Evolutionary conservation across 2,113 vertebrate species (phyloP).

Genomic region (Corythoichthys haematopterus): DNA sequence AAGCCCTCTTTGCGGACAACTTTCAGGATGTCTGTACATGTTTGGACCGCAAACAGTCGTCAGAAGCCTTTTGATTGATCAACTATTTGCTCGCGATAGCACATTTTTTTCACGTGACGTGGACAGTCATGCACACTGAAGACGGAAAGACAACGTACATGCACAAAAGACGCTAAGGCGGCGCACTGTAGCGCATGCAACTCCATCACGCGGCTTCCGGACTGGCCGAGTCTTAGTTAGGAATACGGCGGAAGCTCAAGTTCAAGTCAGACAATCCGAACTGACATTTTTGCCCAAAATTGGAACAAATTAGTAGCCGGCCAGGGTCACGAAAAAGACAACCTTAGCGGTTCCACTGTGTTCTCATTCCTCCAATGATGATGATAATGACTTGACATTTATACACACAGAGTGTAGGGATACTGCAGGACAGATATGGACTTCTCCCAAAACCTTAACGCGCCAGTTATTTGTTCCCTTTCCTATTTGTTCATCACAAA

Average conservation of each 20-base stretch:
- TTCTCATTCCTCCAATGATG: not conserved
- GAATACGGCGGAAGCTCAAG: not conserved
- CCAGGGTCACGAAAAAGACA: not conserved
- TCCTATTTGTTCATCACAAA: slow-evolving; percentile 24
- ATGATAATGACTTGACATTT: slow-evolving; percentile 4
- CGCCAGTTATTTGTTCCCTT: slow-evolving; percentile 51
- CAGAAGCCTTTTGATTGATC: slow-evolving; percentile 20
- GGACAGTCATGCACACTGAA: not conserved
- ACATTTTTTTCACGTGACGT: not conserved
- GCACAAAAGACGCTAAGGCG: no score
- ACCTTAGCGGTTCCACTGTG: not conserved
- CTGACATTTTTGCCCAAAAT: not conserved
- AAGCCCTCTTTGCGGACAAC: slow-evolving; percentile 21
- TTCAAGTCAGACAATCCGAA: not conserved
- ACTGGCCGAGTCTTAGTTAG: not conserved
- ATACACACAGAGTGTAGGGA: slow-evolving; percentile 31
- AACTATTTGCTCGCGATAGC: not conserved
- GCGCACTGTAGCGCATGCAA: not conserved
- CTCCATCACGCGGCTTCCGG: not conserved
- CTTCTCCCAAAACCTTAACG: slow-evolving; percentile 19
- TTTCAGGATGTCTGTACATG: slow-evolving; percentile 15
- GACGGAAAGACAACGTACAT: not conserved
- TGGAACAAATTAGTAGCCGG: not conserved
- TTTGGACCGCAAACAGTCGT: slow-evolving; percentile 43
- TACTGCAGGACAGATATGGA: slow-evolving; percentile 31